Conservation (phyloP, 2,113 vertebrate genomes). For the Muscicapa adusta region DNA sequence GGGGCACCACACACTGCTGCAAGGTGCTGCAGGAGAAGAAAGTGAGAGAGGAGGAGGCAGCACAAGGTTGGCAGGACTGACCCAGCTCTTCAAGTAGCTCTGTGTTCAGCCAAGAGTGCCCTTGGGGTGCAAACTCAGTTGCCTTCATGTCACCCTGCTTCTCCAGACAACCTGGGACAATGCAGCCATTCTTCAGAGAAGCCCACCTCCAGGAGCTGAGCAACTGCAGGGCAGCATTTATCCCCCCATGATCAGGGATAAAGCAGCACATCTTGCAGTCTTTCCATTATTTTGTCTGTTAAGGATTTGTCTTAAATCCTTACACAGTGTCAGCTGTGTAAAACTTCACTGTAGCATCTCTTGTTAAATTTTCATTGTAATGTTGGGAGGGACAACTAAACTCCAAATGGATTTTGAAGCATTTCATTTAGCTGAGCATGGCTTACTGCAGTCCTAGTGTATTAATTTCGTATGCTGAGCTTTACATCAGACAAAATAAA, state of each 20-base stretch:
- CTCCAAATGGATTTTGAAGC: not conserved
- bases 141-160: not conserved
- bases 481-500: not conserved
- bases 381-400: not conserved
- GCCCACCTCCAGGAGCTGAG: not conserved
- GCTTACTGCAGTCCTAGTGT: not conserved
- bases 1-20: not conserved
- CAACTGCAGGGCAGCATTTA: not conserved
- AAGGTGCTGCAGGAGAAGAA: not conserved
- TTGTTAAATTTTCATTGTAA: not conserved
- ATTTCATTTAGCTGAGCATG: not conserved
- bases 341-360: not conserved
- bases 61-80: not conserved
- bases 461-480: not conserved
- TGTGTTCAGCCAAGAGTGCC: not conserved
- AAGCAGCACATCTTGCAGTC: not conserved
- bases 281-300: not conserved
- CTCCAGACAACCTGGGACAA: not conserved
- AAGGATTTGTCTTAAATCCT: constrained; percentile 5
- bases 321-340: not conserved
- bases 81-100: not conserved
- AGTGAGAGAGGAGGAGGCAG: not conserved
- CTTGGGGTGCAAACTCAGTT: not conserved
- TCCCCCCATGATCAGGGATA: not conserved
- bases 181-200: fast-evolving